Evolutionary conservation across 2,113 vertebrate genomes (phyloP).

Genomic region (Fukomys damarensis): DNA sequence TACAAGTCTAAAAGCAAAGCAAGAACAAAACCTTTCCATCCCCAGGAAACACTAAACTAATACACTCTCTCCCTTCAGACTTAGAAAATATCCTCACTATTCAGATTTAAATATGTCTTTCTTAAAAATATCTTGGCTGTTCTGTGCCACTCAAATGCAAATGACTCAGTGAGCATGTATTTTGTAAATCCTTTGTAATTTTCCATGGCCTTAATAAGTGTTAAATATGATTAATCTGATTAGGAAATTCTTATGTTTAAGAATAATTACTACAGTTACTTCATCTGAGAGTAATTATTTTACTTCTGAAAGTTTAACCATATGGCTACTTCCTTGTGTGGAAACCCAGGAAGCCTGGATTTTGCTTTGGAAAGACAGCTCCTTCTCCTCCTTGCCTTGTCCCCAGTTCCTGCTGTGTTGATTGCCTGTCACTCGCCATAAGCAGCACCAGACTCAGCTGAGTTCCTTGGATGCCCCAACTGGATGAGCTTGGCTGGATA

Average conservation of each 20-base stretch:
- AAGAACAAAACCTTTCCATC: not conserved
- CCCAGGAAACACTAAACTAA: constrained; percentile 1
- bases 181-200: constrained; percentile 38
- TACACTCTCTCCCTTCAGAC: not conserved
- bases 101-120: not conserved
- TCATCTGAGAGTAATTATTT: constrained; percentile 20
- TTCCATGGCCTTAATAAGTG: constrained; percentile 26
- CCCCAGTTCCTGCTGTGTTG: no score
- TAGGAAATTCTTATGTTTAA: constrained; percentile 49
- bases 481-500: not conserved
- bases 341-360: not conserved
- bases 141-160: not conserved
- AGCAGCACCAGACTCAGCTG: rapidly evolving
- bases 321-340: not conserved
- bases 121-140: not conserved
- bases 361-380: not conserved
- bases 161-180: not conserved
- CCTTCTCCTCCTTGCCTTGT: not conserved
- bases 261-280: constrained; percentile 31
- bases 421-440: not conserved
- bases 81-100: not conserved
- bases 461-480: not conserved
- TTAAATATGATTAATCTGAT: constrained; percentile 47
- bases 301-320: not conserved
- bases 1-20: constrained; percentile 37